These are phyloP conservation scores for Miichthys miiuy DNA, from an alignment of 2,797 vertebrate genomes.

Conservation along the genomic window DNA sequence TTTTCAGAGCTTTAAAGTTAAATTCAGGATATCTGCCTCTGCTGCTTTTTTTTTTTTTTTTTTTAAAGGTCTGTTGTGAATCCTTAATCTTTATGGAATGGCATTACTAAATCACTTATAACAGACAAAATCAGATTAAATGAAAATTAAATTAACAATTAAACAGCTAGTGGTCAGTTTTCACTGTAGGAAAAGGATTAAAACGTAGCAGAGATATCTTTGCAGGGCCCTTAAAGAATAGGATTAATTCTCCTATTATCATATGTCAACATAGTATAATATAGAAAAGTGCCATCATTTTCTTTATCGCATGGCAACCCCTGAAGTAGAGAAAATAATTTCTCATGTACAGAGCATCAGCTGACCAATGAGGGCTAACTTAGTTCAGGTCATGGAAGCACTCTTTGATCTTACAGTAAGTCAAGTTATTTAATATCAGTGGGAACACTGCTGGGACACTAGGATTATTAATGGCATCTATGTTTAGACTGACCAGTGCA, in stretches of 20 bases:
- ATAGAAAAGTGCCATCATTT: not conserved
- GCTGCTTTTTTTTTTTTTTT: not conserved
- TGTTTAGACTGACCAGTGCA: conserved; percentile 12
- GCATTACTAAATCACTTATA: not conserved
- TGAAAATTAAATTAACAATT: not conserved
- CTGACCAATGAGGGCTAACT: not conserved
- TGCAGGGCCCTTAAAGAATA: not conserved
- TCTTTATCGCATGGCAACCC: not conserved
- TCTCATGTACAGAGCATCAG: not conserved
- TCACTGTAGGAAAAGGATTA: not conserved
- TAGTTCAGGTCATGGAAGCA: not conserved
- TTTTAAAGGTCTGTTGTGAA: not conserved
- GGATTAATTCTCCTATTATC: not conserved
- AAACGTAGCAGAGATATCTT: not conserved
- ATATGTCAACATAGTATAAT: not conserved
- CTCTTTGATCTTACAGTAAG: not conserved
- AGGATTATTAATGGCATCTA: conserved; percentile 14
- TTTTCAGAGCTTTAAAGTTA: not conserved
- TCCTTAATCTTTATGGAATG: too few species aligned
- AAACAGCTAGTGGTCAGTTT: not conserved
- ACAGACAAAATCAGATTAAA: not conserved
- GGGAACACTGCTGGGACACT: conserved; percentile 1
- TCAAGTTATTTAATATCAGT: not conserved
- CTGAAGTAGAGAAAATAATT: not conserved
- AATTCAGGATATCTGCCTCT: too few species aligned